Base-by-base conservation (phyloP, 2,888 invertebrate species). In the Dermolepida albohirtum region DNA sequence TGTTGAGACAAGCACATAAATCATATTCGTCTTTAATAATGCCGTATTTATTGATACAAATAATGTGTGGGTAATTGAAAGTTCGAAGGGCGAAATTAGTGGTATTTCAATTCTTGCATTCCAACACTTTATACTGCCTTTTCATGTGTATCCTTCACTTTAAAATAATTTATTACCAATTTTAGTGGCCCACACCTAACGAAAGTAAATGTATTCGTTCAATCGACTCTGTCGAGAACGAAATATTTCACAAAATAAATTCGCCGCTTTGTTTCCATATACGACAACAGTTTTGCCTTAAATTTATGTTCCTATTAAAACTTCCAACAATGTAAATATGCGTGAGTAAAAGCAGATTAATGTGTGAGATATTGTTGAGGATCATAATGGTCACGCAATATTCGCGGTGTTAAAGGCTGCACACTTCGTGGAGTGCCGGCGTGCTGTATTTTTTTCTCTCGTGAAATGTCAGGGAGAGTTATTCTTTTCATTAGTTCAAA, bases 271-370 rank as follows among this genome's bases (percentile, higher is more conserved):
- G 64, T 64, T 51, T 51, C 51, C 52, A 52, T 51, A 41, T 64
- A 17, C 41, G 43, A 43, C 40, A 51, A 43, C 43, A 29, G 52
- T 43, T 64, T 52, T 14, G 52, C 43, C 29, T 14, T 11, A 54
- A 52, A 64, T 64, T 64, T 64, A 64, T 64, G 64, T 52, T 43
- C 52, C 64, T 64, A 64, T 64, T 64, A 64, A 64, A 64, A 64
- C 52, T 64, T 64, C 64, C 52, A 52, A 64, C 63, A 64, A 52
- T 64, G 64, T 64, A 64, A 64, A 64, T 52, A 64, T 64, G 64
- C 64, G 64, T 64, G 64, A 64, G 64, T 44, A 14, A 50, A 64
- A 34, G 27, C 44, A 64, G 64, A 64, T 64, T 64, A 64, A 64
- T 54, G 64, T 52, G 17, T 11, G 22, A 64, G 64, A 64, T 64